Percentiles rank a stretch among this genome's conserved stretches.
These are phyloP conservation scores for Apocheima hispidaria DNA, from an alignment of 2,888 invertebrate genomes.

Conservation along the genomic window DNA sequence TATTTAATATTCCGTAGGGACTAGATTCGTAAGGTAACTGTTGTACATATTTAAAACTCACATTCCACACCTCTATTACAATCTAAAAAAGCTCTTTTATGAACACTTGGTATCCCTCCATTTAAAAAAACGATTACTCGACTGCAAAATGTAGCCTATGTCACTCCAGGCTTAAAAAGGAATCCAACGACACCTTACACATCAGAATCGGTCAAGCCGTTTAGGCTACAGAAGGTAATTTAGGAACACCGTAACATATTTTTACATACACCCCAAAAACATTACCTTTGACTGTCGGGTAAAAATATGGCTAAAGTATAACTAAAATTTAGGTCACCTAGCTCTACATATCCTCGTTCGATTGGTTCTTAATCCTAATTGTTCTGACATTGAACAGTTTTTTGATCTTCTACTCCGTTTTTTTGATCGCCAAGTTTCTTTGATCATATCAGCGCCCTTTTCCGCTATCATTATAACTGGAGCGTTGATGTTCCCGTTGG, in stretches of 20 bases:
- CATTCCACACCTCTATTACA: conserved; percentile 16
- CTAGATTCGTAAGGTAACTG: conserved; percentile 43
- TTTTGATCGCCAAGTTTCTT: conserved; percentile 88
- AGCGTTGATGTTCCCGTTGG: conserved; percentile 95
- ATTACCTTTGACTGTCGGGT: too few species aligned
- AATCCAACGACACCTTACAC: too few species aligned
- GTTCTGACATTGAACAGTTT: conserved; percentile 58
- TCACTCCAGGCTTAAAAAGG: too few species aligned
- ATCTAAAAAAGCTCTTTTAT: conserved; percentile 17
- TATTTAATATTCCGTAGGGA: conserved; percentile 31
- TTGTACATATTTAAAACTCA: conserved; percentile 15
- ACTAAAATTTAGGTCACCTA: conserved; percentile 56
- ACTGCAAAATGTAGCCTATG: too few species aligned
- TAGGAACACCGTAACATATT: too few species aligned
- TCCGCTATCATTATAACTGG: conserved; percentile 95
- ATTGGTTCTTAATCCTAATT: conserved; percentile 52
- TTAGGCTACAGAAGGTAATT: too few species aligned
- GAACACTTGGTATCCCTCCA: conserved; percentile 38
- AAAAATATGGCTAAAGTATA: conserved; percentile 31
- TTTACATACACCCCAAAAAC: too few species aligned
- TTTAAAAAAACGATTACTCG: too few species aligned
- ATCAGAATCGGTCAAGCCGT: too few species aligned
- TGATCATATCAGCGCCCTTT: conserved; percentile 93
- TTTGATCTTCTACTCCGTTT: conserved; percentile 60
- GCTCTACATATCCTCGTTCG: conserved; percentile 55